Evolutionary conservation across 2,797 vertebrate species (phyloP).

Genomic region (Peromyscus melanophrys): DNA sequence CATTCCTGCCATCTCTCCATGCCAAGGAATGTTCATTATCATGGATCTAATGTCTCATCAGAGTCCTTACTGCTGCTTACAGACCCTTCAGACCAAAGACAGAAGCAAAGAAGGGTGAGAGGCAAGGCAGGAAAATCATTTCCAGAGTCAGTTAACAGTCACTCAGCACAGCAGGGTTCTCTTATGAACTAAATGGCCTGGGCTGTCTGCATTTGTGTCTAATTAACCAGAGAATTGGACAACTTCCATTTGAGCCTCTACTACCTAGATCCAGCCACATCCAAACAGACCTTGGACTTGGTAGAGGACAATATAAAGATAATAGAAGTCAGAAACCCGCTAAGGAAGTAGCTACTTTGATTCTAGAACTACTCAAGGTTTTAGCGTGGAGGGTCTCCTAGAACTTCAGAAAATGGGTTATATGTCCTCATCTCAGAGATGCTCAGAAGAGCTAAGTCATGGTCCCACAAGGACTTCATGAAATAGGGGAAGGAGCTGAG

Average conservation of each 20-base stretch:
- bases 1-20: neutral
- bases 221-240: conserved; percentile 16
- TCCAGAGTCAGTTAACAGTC: conserved; percentile 8
- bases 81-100: conserved; percentile 26
- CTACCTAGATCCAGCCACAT: neutral
- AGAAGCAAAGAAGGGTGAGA: conserved; percentile 20
- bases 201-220: neutral
- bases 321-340: neutral
- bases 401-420: conserved; percentile 21
- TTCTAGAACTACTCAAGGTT: conserved; percentile 17
- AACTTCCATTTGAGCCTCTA: neutral
- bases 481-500: neutral
- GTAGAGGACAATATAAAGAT: neutral
- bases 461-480: neutral
- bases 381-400: neutral
- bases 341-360: neutral
- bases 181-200: neutral
- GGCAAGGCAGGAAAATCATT: neutral
- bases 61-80: conserved; percentile 46
- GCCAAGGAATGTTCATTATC: conserved; percentile 56
- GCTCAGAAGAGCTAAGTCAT: neutral
- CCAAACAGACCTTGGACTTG: neutral
- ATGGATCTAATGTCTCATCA: neutral
- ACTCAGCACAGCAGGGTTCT: neutral
- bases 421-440: neutral